Conservation (phyloP, 2,113 vertebrate genomes). For the Aphyosemion australe region DNA sequence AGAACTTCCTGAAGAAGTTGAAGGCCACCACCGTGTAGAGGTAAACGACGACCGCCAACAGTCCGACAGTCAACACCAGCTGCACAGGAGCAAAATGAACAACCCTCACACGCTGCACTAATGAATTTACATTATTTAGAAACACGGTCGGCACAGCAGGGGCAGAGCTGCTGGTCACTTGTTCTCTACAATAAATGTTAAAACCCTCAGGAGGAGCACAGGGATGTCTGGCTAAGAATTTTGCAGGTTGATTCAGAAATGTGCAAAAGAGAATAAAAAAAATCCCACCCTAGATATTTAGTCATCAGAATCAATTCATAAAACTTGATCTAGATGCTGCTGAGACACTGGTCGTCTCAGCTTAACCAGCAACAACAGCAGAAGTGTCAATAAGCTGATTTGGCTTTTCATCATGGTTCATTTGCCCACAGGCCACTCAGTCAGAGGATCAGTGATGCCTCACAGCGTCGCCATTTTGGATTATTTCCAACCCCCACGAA, state of each 20-base stretch:
- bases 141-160: neutral
- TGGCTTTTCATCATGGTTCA: conserved; percentile 29
- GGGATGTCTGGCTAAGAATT: no score
- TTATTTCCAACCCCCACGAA: conserved; percentile 31
- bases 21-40: conserved; percentile 98
- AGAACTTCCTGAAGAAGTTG: conserved; percentile 99
- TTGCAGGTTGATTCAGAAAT: neutral
- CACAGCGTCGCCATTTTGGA: conserved; percentile 10
- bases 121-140: neutral
- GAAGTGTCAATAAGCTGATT: conserved; percentile 5
- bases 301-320: no score
- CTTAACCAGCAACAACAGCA: neutral
- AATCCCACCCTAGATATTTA: no score
- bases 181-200: neutral
- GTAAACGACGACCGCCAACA: conserved; percentile 95
- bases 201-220: neutral
- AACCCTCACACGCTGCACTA: neutral
- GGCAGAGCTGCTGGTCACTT: neutral
- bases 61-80: conserved; percentile 94
- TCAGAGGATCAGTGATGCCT: conserved; percentile 21
- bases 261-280: no score
- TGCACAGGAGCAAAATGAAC: conserved; percentile 52
- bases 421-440: conserved; percentile 26
- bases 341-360: no score
- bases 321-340: no score